Evolutionary conservation across 2,113 vertebrate genomes (phyloP).

Genomic region (Leucosticte australis): DNA sequence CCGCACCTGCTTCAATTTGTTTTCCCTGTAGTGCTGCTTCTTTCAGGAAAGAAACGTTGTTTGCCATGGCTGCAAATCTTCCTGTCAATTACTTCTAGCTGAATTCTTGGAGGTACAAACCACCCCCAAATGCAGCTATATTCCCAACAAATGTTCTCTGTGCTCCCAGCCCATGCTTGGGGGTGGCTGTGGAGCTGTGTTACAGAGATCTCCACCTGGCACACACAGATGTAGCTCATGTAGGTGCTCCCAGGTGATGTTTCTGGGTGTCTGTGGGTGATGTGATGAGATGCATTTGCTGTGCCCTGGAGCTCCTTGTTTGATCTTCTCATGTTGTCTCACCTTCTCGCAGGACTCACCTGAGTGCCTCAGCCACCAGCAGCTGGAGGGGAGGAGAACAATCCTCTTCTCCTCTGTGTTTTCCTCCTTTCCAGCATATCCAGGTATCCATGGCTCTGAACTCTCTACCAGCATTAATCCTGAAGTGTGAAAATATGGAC

Average conservation of each 20-base stretch:
- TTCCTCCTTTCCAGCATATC: background rate
- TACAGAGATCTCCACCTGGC: background rate
- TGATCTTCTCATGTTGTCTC: background rate
- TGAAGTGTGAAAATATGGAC: background rate
- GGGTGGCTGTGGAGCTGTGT: background rate
- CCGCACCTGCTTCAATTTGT: constrained; percentile 41
- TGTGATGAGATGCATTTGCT: background rate
- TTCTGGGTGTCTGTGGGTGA: background rate
- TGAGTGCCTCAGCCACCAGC: background rate
- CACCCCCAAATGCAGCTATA: background rate
- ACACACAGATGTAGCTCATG: background rate
- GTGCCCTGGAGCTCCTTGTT: background rate
- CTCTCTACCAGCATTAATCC: fast-evolving
- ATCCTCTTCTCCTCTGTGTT: background rate
- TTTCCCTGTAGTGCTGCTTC: constrained; percentile 42
- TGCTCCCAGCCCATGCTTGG: fast-evolving
- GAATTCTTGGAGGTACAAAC: background rate
- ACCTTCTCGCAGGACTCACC: background rate
- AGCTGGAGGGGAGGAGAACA: background rate
- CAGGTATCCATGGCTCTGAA: background rate
- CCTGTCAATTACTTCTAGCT: constrained; percentile 13
- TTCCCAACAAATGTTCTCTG: background rate
- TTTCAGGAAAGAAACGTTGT: background rate
- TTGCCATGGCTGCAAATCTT: constrained; percentile 27
- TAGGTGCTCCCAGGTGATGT: background rate